These are phyloP conservation scores for Leptopilina boulardi DNA, from an alignment of 1,140 invertebrate species.

Conservation along the genomic window DNA sequence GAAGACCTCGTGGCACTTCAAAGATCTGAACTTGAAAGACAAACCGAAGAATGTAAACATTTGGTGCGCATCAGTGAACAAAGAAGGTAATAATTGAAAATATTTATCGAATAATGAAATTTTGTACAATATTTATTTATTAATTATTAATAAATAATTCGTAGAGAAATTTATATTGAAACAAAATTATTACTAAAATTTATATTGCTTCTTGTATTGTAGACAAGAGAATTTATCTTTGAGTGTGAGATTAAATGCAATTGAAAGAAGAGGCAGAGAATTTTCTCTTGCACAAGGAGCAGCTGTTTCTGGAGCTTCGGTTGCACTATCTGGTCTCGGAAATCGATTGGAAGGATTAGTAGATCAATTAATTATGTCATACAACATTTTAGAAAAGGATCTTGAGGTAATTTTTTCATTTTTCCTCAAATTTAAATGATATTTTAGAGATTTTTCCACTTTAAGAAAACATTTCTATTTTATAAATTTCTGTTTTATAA, in stretches of 20 bases:
- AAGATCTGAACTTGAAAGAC: constrained; percentile 79
- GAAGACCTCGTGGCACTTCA: constrained; percentile 75
- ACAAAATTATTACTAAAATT: no score
- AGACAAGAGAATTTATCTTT: constrained; percentile 83
- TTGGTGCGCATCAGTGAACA: constrained; percentile 87
- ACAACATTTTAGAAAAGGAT: constrained; percentile 85
- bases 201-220: constrained; percentile 29
- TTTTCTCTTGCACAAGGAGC: constrained; percentile 83
- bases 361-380: constrained; percentile 83
- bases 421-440: background rate
- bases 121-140: no score
- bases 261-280: constrained; percentile 81
- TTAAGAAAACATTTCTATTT: background rate
- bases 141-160: no score
- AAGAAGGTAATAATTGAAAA: constrained; percentile 76
- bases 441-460: no score
- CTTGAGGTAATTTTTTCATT: constrained; percentile 78
- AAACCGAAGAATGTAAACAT: constrained; percentile 86
- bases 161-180: no score
- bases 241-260: constrained; percentile 79
- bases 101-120: background rate
- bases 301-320: constrained; percentile 82
- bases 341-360: constrained; percentile 83
- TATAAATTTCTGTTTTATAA: background rate
- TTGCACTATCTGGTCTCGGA: constrained; percentile 83